Percentiles rank a stretch among this genome's conserved stretches.
Conservation (phyloP, 1,140 invertebrate genomes). For the Tetramorium parvispinum region DNA sequence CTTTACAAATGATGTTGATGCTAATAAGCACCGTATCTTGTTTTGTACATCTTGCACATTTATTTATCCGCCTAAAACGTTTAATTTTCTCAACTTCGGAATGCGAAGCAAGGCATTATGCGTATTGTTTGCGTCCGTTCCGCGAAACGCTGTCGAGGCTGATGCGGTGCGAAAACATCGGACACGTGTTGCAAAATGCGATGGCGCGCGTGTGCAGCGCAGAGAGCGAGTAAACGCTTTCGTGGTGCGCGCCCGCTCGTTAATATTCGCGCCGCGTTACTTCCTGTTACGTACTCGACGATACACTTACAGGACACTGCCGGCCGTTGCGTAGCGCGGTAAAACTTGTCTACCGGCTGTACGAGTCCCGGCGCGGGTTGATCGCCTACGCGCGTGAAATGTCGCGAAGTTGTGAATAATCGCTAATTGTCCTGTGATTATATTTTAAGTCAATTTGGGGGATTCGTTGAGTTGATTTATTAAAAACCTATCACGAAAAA, state of each 20-base stretch:
- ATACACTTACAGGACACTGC: slow-evolving; percentile 76
- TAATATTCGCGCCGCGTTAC: slow-evolving; percentile 80
- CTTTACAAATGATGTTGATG: too few species aligned
- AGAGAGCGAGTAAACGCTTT: slow-evolving; percentile 62
- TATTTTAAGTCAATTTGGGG: neutral
- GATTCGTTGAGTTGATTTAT: neutral
- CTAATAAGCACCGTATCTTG: neutral
- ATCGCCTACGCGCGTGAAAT: slow-evolving; percentile 9
- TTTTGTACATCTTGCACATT: neutral
- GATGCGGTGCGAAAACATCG: neutral
- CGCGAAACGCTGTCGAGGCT: neutral
- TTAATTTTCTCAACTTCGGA: neutral
- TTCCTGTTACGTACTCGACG: slow-evolving; percentile 81
- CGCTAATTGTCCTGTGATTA: neutral
- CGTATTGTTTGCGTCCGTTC: slow-evolving; percentile 1
- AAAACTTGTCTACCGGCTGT: slow-evolving; percentile 67
- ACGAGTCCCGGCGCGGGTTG: neutral
- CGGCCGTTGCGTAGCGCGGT: slow-evolving; percentile 64
- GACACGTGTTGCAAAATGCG: slow-evolving; percentile 34
- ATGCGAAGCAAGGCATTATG: neutral
- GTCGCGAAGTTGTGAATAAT: neutral
- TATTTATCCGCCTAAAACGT: neutral
- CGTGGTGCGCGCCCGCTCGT: slow-evolving; percentile 73
- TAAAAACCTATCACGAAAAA: neutral
- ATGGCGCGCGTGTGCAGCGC: slow-evolving; percentile 9